Evolutionary conservation across 2,888 invertebrate species (phyloP), one percentile per base, ranked within the genome.

Genomic region (Leptarthrus brevirostris): DNA sequence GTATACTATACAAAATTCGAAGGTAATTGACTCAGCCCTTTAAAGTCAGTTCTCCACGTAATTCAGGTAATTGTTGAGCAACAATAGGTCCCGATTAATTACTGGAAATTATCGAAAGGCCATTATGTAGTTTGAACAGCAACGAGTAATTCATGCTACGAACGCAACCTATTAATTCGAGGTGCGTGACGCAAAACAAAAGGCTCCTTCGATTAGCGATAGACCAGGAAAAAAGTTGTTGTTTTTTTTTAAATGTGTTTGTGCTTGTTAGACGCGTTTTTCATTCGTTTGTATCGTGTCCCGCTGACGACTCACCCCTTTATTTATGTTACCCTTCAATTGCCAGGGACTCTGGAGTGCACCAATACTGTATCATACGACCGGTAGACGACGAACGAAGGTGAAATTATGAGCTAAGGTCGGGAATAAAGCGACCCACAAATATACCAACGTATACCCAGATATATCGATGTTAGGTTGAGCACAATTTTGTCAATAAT

Each of bases 61-160:
- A 75, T 76, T 78, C 76, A 74, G 77, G 76, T 75, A 75, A 78
- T 78, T 77, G 76, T 70, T 40, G 72, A 74, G 47, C 74, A 77
- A 77, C 79, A 78, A 78, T 77, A 72, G 76, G 74, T 66, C 78
- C 77, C 79, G 78, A 79, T 79, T 79, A 78, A 79, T 79, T 79
- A 79, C 78, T 78, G 77, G 75, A 77, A 79, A 77, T 78, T 78
- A 77, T 76, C 75, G 77, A 78, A 76, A 76, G 75, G 74, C 77
- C 74, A 78, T 74, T 76, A 75, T 75, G 73, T 75, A 74, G 76
- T 76, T 76, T 72, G 73, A 69, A 69, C 69, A 69, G 52, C 69
- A 49, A 69, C 69, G 69, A 69, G 69, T 69, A 69, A 69, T 69
- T 69, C 69, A 69, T 52, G 69, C 69, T 52, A 69, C 34, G 69